phyloP scores from a whole-genome alignment of 2,797 vertebrate species.

The Knipowitschia caucasica region DNA sequence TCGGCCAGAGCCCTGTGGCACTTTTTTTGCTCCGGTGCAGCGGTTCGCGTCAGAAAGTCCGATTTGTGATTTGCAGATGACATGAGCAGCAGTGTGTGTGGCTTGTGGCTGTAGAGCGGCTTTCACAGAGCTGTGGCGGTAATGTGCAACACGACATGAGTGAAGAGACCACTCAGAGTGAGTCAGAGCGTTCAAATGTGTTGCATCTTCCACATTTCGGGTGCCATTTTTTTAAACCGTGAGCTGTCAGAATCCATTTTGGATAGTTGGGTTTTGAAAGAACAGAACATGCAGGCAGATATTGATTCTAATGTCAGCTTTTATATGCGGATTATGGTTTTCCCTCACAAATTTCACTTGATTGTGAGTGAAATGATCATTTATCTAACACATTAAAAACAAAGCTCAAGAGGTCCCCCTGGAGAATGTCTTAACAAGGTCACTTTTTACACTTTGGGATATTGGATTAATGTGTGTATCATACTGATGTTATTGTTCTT shows the following conservation, averaged over 20 bases:
- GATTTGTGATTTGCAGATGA: conserved; percentile 95
- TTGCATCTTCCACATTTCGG: conserved; percentile 49
- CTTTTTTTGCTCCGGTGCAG: conserved; percentile 89
- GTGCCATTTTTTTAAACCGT: conserved; percentile 7
- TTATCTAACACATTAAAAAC: no score
- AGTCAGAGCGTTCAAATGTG: conserved; percentile 70
- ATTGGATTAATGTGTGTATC: no score
- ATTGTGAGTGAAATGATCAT: no score
- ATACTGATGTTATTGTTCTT: no score
- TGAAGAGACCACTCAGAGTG: conserved; percentile 64
- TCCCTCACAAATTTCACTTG: no score
- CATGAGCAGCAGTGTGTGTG: conserved; percentile 87
- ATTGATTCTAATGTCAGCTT: no score
- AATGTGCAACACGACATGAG: conserved; percentile 77
- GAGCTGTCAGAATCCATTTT: background rate
- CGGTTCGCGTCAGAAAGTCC: conserved; percentile 88
- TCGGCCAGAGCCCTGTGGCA: conserved; percentile 86
- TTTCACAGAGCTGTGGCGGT: conserved; percentile 76
- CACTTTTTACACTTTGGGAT: no score
- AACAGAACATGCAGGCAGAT: background rate
- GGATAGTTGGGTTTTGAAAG: background rate
- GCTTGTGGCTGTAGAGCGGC: conserved; percentile 80
- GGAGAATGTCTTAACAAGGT: no score
- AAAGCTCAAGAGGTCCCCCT: no score
- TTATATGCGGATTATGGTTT: background rate